phyloP scores from a whole-genome alignment of 2,797 vertebrate genomes.

The Sorex maritimensis region DNA sequence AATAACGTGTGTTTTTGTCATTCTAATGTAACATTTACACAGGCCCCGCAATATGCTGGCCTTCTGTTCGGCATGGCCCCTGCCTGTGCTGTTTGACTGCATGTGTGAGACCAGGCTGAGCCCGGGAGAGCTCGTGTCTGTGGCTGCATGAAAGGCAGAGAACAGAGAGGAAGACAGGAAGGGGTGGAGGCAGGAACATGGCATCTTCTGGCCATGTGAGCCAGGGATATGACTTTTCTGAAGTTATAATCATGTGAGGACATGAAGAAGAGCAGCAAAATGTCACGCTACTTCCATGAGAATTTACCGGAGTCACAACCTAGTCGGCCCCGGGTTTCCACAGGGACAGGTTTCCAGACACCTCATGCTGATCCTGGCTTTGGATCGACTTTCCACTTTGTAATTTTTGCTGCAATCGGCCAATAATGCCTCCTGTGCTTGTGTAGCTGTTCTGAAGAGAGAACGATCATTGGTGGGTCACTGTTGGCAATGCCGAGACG shows the following conservation, averaged over 20 bases:
- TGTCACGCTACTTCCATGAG: not conserved
- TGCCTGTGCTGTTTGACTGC: slow-evolving; percentile 4
- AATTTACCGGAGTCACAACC: slow-evolving; percentile 5
- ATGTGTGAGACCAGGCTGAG: not conserved
- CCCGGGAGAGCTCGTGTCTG: not conserved
- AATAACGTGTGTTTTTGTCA: slow-evolving; percentile 82
- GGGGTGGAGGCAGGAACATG: not conserved
- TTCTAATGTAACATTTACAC: slow-evolving; percentile 75
- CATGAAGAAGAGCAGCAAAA: not conserved
- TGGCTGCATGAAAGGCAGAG: not conserved
- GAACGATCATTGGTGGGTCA: not conserved
- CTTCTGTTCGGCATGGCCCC: slow-evolving; percentile 54
- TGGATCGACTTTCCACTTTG: not conserved
- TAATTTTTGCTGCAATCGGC: not conserved
- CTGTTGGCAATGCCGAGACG: not conserved
- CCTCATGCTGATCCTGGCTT: not conserved
- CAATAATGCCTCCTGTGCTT: not conserved
- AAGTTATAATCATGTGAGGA: not conserved
- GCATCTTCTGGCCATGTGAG: not conserved
- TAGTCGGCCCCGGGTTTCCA: not conserved
- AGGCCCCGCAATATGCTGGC: slow-evolving; percentile 67
- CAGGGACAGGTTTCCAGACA: slow-evolving; percentile 58
- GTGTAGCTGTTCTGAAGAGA: not conserved
- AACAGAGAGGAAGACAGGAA: not conserved
- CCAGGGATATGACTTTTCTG: not conserved